Evolutionary conservation across 2,888 invertebrate genomes (phyloP).

Genomic region (Calameuta pallipes): DNA sequence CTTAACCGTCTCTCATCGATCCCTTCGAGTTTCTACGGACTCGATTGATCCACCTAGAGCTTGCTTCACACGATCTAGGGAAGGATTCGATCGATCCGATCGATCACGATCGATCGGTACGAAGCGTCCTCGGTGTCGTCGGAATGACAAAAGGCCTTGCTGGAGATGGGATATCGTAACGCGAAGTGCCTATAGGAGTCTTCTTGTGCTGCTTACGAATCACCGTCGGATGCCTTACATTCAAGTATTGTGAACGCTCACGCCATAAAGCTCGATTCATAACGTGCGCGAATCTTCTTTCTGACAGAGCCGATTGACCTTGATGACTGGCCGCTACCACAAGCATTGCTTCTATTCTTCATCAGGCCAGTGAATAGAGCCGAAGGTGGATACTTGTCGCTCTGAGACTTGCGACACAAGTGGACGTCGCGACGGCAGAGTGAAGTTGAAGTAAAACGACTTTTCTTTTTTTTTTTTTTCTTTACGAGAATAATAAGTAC

Average conservation of each 20-base stretch:
- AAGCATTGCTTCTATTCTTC: background rate
- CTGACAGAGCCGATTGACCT: constrained; percentile 5
- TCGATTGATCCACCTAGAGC: background rate
- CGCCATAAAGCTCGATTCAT: background rate
- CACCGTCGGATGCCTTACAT: background rate
- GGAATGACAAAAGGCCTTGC: background rate
- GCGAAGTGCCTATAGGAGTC: background rate
- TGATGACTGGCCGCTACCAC: background rate
- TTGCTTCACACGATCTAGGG: background rate
- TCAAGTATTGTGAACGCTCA: background rate
- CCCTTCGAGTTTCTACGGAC: background rate
- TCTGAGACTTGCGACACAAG: background rate
- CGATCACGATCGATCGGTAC: background rate
- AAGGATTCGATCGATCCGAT: background rate
- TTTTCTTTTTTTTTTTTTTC: too few species aligned
- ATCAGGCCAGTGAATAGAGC: background rate
- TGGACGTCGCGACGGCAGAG: background rate
- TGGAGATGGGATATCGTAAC: background rate
- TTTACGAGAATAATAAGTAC: background rate
- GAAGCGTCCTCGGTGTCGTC: background rate
- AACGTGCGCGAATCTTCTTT: constrained; percentile 1
- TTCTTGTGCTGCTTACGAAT: background rate
- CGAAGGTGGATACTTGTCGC: background rate
- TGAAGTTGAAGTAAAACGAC: background rate
- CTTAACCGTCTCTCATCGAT: background rate